phyloP scores from a whole-genome alignment of 2,888 invertebrate genomes.

The Drosophila neonasuta region DNA sequence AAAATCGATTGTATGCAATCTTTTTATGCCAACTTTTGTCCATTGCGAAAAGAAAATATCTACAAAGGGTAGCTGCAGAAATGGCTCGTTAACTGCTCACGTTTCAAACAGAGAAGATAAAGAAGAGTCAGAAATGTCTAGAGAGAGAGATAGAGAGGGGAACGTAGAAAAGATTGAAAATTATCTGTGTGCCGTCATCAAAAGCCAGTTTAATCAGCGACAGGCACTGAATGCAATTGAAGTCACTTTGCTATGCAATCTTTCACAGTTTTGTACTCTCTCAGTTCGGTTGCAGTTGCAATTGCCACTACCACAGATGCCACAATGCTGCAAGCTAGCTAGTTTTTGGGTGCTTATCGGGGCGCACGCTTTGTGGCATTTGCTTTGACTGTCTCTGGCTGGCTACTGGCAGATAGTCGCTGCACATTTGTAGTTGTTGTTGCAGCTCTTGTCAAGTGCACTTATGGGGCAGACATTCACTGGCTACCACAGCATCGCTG shows the following conservation, averaged over 20 bases:
- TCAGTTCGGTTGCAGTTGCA: conserved; percentile 15
- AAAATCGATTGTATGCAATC: conserved; percentile 69
- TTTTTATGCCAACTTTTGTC: conserved; percentile 65
- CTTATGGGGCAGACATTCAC: conserved; percentile 69
- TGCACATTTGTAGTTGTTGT: conserved; percentile 24
- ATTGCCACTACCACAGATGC: conserved; percentile 1
- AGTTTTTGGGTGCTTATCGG: conserved; percentile 36
- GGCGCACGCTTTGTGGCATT: conserved; percentile 58
- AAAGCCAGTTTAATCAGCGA: conserved; percentile 73
- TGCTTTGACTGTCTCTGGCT: conserved; percentile 48
- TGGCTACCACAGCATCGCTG: conserved; percentile 31
- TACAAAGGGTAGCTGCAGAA: conserved; percentile 61
- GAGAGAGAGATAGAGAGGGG: conserved; percentile 7
- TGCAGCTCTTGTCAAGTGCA: conserved; percentile 70
- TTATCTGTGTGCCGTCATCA: conserved; percentile 68
- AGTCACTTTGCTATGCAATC: conserved; percentile 75
- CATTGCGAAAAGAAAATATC: conserved; percentile 33
- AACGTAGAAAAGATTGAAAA: conserved; percentile 60
- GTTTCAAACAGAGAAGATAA: conserved; percentile 43
- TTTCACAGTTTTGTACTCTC: conserved; percentile 65
- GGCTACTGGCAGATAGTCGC: conserved; percentile 43
- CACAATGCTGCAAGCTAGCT: conserved; percentile 19
- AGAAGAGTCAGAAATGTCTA: background rate
- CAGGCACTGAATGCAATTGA: conserved; percentile 69
- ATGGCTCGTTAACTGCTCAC: conserved; percentile 69